phyloP scores from a whole-genome alignment of 2,888 invertebrate genomes.

The Lochmaea crataegi region DNA sequence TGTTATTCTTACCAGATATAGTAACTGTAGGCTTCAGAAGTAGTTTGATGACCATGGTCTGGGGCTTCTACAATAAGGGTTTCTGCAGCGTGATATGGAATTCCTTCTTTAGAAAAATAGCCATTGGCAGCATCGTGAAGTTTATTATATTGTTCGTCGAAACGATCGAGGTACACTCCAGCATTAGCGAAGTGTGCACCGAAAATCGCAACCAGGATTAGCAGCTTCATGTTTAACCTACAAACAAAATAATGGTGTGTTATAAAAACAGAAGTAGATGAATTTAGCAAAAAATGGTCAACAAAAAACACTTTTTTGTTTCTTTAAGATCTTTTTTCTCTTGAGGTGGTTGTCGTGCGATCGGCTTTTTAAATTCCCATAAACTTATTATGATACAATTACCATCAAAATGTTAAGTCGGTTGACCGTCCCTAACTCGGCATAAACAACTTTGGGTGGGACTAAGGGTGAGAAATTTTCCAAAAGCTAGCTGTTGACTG shows the following conservation, averaged over 20 bases:
- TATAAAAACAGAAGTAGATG: too few relatives aligned
- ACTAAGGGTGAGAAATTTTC: too few relatives aligned
- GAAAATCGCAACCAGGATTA: background rate
- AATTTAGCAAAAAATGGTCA: too few relatives aligned
- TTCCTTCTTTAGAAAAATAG: conserved; percentile 48
- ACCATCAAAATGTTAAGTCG: too few relatives aligned
- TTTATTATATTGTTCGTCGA: conserved; percentile 49
- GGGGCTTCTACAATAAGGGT: conserved; percentile 51
- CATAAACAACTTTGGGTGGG: too few relatives aligned
- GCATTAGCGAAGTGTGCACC: conserved; percentile 13
- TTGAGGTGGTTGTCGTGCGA: too few relatives aligned
- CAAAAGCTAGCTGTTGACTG: too few relatives aligned
- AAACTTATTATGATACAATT: too few relatives aligned
- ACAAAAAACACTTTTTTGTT: too few relatives aligned
- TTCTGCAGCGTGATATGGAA: conserved; percentile 51
- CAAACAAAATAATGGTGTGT: conserved; percentile 6
- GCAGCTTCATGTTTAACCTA: conserved; percentile 22
- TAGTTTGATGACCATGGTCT: conserved; percentile 50
- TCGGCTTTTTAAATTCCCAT: too few relatives aligned
- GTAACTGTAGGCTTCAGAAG: conserved; percentile 51
- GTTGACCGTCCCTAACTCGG: too few relatives aligned
- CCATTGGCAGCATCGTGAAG: conserved; percentile 46
- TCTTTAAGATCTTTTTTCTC: too few relatives aligned
- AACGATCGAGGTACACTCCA: conserved; percentile 45
- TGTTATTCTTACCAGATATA: conserved; percentile 35